Base-by-base conservation (phyloP, 2,888 invertebrate genomes). In the Calephelis perditalis region DNA sequence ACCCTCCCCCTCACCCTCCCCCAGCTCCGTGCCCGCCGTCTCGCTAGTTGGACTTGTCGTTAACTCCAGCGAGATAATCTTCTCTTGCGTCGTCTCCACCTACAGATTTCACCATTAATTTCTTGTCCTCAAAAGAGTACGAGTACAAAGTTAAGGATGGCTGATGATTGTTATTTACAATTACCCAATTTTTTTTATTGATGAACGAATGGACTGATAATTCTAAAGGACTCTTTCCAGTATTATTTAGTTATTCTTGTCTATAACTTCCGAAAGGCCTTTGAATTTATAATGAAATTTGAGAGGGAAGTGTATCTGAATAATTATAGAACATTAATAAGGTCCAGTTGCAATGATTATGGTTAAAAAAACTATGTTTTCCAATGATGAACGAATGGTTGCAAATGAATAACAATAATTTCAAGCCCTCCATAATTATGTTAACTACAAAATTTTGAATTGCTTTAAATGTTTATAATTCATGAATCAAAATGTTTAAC, bases 61-160 rank as follows among this genome's bases (percentile, higher is more conserved):
- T 78, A 97, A 86, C 86, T 97, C 97, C 84, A 97, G 87, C 62
- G 97, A 96, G 86, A 97, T 96, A 73, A 97, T 97, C 91, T 96
- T 97, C 88, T 97, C 96, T 86, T 96, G 95, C 67, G 96, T 94
- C 65, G 97, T 97, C 92, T 97, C 97, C 82, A 97, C 96, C 97
- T 96, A 66, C 62, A 26, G 11, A 65, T 58, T 62, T 55, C n/a
- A 15, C 10, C 37, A 47, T 54, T 52, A 43, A 9, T 58, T 43
- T 35, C 11, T 2, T 54, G n/a, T n/a, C 36, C n/a, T 54, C 7
- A 54, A 7, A 35, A 10, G 6, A 3, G 52, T 36, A 11, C n/a
- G 36, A 7, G 36, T 36, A 54, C 35, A 35, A 36, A 11, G 54
- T 36, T 54, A n/a, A 35, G 45, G n/a, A 5, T 15, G 26, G 26